Conservation (phyloP, 2,113 vertebrate genomes). For the Uropsilus gracilis region DNA sequence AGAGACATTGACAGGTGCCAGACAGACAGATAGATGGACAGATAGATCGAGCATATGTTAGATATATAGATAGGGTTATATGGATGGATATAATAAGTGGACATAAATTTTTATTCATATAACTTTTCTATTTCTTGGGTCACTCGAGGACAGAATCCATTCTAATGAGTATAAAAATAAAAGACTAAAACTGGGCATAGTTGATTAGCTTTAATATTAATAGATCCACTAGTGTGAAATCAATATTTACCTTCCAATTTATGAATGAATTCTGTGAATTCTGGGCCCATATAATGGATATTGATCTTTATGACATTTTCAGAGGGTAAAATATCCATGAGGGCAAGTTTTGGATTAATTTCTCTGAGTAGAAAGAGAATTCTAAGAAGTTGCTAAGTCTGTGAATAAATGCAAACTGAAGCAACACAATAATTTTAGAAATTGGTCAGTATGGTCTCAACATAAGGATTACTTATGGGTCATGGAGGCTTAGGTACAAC, state of each 20-base stretch:
- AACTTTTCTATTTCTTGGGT: background rate
- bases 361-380: conserved; percentile 2
- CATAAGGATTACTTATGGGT: background rate
- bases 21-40: no score
- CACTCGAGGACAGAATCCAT: background rate
- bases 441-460: background rate
- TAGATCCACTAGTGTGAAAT: background rate
- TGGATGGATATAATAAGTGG: no score
- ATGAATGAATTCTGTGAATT: conserved; percentile 52
- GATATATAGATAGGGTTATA: no score
- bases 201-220: conserved; percentile 54
- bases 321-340: background rate
- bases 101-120: background rate
- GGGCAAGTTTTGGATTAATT: conserved; percentile 8
- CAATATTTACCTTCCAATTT: background rate
- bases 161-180: background rate
- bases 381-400: background rate
- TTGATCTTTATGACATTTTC: conserved; percentile 58
- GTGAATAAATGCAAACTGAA: background rate
- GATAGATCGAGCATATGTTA: no score
- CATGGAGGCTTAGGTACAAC: background rate
- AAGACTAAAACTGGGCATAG: background rate
- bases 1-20: no score
- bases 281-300: background rate
- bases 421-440: background rate